These are phyloP conservation scores for Heteronetta atricapilla DNA, from an alignment of 2,113 vertebrate species.

Conservation along the genomic window DNA sequence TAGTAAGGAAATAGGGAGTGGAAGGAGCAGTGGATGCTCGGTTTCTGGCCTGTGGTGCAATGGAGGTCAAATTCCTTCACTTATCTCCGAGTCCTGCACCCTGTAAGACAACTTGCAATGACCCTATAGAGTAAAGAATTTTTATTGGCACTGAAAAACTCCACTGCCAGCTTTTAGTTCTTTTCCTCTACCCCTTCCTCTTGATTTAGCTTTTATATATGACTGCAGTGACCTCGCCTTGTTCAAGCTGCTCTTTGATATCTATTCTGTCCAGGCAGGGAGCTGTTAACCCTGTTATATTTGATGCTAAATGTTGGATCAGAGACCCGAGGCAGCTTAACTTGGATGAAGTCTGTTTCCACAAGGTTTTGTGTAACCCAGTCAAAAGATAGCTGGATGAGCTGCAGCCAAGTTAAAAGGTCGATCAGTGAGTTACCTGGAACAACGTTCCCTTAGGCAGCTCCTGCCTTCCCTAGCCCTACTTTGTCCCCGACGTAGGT, in stretches of 20 bases:
- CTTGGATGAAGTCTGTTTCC: background rate
- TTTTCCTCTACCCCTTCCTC: background rate
- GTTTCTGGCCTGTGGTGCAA: accelerated
- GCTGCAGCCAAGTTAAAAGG: no score
- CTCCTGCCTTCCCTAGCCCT: background rate
- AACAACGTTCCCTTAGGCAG: background rate
- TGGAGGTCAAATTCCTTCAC: background rate
- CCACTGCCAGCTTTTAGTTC: background rate
- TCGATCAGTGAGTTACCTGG: background rate
- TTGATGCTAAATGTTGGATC: background rate
- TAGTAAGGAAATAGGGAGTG: background rate
- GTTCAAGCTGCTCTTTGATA: accelerated
- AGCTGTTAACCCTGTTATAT: background rate
- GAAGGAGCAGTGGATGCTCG: background rate
- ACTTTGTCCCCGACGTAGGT: accelerated
- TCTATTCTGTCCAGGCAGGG: accelerated
- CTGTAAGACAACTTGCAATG: background rate
- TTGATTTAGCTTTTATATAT: accelerated
- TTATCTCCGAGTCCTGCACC: background rate
- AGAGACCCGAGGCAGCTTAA: background rate
- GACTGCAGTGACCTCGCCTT: accelerated
- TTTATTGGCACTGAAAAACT: background rate
- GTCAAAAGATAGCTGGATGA: no score
- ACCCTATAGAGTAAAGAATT: background rate
- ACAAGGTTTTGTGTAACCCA: background rate